phyloP scores from a whole-genome alignment of 1,140 invertebrate genomes.

The Colletes gigas region DNA sequence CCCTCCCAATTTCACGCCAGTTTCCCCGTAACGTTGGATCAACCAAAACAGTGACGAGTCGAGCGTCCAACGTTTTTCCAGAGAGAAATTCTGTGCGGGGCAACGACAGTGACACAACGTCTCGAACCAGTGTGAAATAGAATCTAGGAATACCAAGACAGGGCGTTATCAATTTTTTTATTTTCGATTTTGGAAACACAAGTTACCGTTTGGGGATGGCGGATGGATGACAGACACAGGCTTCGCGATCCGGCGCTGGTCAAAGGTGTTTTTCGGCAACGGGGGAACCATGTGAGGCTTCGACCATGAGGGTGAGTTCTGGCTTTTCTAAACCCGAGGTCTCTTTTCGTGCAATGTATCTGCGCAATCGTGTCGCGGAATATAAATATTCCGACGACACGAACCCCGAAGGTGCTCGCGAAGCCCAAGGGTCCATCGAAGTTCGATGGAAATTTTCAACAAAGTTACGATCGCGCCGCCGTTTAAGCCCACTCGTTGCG shows the following conservation, averaged over 20 bases:
- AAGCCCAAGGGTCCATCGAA: not conserved
- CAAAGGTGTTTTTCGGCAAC: conserved; percentile 65
- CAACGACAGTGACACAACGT: conserved; percentile 11
- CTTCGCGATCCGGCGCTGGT: conserved; percentile 37
- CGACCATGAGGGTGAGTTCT: conserved; percentile 72
- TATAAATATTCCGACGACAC: too few relatives aligned
- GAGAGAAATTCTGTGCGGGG: not conserved
- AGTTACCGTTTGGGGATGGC: conserved; percentile 43
- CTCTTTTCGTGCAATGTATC: too few relatives aligned
- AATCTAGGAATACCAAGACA: not conserved
- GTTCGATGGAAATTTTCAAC: conserved; percentile 26
- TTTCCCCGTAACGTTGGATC: too few relatives aligned
- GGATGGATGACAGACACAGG: conserved; percentile 60
- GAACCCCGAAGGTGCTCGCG: too few relatives aligned
- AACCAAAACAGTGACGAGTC: not conserved
- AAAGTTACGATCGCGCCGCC: conserved; percentile 4
- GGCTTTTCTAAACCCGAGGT: too few relatives aligned
- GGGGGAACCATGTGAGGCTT: conserved; percentile 74
- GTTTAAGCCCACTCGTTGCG: conserved; percentile 36
- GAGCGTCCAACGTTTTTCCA: not conserved
- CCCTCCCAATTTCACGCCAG: not conserved
- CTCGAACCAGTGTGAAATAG: not conserved
- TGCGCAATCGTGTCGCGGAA: too few relatives aligned
- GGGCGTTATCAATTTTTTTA: not conserved
- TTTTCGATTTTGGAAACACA: too few relatives aligned